Base-by-base conservation (phyloP, 2,797 vertebrate species). In the Xiphorhynchus erythropygius region DNA sequence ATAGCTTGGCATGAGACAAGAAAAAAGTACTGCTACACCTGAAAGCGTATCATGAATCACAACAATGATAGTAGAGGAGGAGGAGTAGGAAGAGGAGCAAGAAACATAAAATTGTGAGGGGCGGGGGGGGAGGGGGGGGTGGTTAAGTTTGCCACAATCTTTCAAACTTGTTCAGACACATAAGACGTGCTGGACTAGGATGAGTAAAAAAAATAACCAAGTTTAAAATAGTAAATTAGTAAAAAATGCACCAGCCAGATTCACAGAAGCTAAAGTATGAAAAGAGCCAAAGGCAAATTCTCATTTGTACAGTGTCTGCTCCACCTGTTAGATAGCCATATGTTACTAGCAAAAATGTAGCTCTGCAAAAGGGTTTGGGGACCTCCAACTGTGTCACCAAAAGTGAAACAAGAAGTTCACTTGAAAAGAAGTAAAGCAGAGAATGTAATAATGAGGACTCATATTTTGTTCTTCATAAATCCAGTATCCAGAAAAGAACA, bases 251-350 rank as follows among this genome's bases (percentile, higher is more conserved):
- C 76, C 87, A 94, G 80, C 87, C 95, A 90, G 73, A 84, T 93
- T 93, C 92, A 81, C 87, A 93, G 59, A 70, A 91, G 90, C 81
- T 86, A 14, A 92, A 94, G 30, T 55, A 91, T 18, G 64, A 83
- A 73, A 96, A 95, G 63, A 94, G 94, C 96, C 78, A 96, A 90
- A 90, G 90, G 94, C 90, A 95, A 94, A 94, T 90, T 78, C 78
- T 96, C 82, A 78, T 90, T 94, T 91, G 65, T 69, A 49, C 75
- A 80, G 37, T 83, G 35, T 68, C 50, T 82, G 70, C 79, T 97
- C 95, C 89, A 92, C 93, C 91, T 95, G 62, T 91, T 96, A 97
- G 93, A 94, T 91, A 91, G 28, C 82, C 89, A 90, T 89, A 92
- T 87, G 96, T 74, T 95, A 78, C 82, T 32, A 63, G 70, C 17